These are phyloP conservation scores for Motacilla tschutschensis DNA, from an alignment of 2,113 vertebrate genomes.

Conservation along the genomic window DNA sequence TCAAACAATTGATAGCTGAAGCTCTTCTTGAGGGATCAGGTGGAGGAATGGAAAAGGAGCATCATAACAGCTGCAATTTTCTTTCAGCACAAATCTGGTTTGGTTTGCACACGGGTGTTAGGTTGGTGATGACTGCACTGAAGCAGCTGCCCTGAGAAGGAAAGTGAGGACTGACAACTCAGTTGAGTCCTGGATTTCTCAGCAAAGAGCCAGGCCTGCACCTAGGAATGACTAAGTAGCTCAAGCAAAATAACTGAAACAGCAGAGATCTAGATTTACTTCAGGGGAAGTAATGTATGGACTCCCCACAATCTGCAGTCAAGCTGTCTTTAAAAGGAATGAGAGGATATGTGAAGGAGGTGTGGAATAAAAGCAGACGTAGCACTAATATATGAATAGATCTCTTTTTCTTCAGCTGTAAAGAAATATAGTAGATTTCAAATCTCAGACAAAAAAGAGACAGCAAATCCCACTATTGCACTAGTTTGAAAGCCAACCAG, in stretches of 20 bases:
- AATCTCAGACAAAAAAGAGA: background rate
- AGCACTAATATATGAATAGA: background rate
- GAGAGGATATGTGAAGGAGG: background rate
- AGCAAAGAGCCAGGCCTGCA: background rate
- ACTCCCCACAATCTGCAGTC: background rate
- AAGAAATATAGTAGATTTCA: constrained; percentile 5
- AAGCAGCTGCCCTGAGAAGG: background rate
- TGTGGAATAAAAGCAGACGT: background rate
- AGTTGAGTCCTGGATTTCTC: background rate
- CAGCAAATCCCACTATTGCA: background rate
- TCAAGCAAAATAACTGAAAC: constrained; percentile 18
- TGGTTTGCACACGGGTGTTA: background rate
- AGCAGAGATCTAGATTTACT: constrained; percentile 14
- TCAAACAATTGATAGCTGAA: constrained; percentile 33
- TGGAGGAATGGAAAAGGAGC: background rate
- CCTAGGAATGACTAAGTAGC: background rate
- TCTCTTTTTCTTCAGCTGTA: background rate
- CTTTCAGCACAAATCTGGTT: background rate
- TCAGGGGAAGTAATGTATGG: background rate
- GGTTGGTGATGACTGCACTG: background rate
- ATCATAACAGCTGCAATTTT: background rate
- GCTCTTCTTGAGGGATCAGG: background rate
- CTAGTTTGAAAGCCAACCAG: background rate
- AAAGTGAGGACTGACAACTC: background rate
- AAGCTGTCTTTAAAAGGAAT: constrained; percentile 13